Evolutionary conservation across 2,888 invertebrate species (phyloP), one percentile per base, ranked within the genome.

Genomic region (Tipula helvola): DNA sequence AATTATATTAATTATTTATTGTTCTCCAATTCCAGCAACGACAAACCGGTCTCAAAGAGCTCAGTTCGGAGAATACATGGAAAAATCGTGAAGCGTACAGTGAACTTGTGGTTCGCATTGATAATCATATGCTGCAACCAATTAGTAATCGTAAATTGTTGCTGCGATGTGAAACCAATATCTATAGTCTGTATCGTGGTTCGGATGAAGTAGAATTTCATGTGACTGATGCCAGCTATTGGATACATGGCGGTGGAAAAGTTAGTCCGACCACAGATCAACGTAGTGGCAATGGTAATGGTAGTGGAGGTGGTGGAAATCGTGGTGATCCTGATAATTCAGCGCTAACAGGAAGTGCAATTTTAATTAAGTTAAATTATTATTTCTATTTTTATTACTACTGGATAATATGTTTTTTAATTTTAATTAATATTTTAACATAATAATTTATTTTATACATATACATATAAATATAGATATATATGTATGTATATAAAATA

Each of bases 301-400:
- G 57, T n/a, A 41, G 88, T 2, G 87, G 88, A n/a, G 86, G 86
- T 1, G 86, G n/a, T 1, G 86, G n/a, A 16, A 87, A 88, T 87
- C 87, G 87, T 16, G 88, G 88, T 5, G 88, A 88, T 87, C 88
- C 88, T 2, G 88, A 88, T 83, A 88, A 88, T 86, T 88, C 88
- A 84, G 88, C 88, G 57, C 86, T 88, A 85, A 88, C 88, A 1
- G 88, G 88, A 7, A 86, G 87, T 44, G 47, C 87, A 12, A 83
- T 87, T 86, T 52, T 86, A 86, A 47, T 86, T 84, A 39, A 84
- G n/a, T 84, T 39, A 39, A 84, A 85, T 85, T 42, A 4, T 42
- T n/a, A 44, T 85, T 39, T 28, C 44, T 42, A 85, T 85, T 85
- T 85, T 18, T 42, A 28, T 28, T 28, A 85, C 13, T 85, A 42